Evolutionary conservation across 1,140 invertebrate species (phyloP).

Genomic region (Fopius arisanus): DNA sequence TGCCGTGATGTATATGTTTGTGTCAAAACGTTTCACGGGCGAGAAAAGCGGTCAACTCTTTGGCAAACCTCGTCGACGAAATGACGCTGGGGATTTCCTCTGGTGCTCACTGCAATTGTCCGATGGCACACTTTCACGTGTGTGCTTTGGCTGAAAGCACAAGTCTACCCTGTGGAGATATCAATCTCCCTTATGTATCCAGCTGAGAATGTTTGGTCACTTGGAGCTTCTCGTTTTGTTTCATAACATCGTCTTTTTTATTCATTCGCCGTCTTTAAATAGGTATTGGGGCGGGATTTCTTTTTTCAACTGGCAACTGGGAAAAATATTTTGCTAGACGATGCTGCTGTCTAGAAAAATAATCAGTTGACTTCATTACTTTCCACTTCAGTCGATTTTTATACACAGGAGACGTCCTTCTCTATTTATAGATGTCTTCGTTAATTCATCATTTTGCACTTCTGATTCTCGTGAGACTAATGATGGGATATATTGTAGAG

Average conservation of each 20-base stretch:
- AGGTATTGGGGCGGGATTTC: too few species aligned
- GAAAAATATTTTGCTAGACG: too few species aligned
- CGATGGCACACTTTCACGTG: background rate
- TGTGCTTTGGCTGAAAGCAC: background rate
- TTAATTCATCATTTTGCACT: background rate
- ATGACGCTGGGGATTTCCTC: background rate
- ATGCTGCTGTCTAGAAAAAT: too few species aligned
- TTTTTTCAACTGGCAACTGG: too few species aligned
- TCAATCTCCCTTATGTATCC: background rate
- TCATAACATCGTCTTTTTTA: background rate
- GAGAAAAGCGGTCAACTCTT: constrained; percentile 8
- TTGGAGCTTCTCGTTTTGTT: background rate
- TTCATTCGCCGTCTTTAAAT: too few species aligned
- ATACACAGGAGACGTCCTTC: background rate
- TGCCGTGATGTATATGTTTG: background rate
- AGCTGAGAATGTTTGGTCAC: background rate
- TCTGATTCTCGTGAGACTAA: background rate
- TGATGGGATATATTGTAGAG: background rate
- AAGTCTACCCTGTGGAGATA: background rate
- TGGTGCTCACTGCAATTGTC: background rate
- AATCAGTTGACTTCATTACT: too few species aligned
- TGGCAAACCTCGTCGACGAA: background rate
- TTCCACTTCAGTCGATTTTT: background rate
- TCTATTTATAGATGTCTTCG: background rate
- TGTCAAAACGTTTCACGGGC: constrained; percentile 8